A percentile compares a stretch with the other conserved stretches of the same genome.
These are phyloP conservation scores for Smithornis capensis DNA, from an alignment of 2,113 vertebrate genomes.

Conservation along the genomic window DNA sequence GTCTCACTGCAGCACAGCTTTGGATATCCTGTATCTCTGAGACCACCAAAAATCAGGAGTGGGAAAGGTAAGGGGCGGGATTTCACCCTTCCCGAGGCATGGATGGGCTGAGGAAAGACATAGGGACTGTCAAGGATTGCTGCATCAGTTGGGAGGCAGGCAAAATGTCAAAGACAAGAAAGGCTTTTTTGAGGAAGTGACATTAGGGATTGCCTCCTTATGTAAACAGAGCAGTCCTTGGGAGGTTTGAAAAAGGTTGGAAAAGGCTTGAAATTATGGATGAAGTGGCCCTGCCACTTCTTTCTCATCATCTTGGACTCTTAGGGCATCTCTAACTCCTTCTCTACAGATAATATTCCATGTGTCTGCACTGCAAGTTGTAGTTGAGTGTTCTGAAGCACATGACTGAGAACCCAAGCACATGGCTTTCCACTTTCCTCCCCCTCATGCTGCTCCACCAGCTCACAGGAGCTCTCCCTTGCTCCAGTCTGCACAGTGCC, in stretches of 20 bases:
- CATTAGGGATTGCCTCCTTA: background rate
- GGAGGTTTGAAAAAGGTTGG: too few relatives aligned
- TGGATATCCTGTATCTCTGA: background rate
- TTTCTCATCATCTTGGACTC: background rate
- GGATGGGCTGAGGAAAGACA: background rate
- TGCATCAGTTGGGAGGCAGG: background rate
- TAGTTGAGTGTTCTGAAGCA: background rate
- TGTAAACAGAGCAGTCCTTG: background rate
- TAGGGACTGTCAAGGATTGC: background rate
- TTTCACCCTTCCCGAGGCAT: background rate
- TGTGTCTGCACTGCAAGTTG: background rate
- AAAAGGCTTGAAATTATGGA: background rate
- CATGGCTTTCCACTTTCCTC: background rate
- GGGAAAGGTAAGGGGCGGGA: background rate
- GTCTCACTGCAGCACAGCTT: background rate
- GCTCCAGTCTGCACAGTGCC: fast-evolving
- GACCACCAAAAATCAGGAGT: background rate
- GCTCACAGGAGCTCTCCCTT: background rate
- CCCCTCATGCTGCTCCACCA: fast-evolving
- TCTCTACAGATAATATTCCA: background rate
- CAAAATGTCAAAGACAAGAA: background rate
- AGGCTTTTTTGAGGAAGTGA: background rate
- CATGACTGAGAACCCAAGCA: fast-evolving
- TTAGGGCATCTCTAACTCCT: background rate
- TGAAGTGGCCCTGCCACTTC: background rate